Evolutionary conservation across 2,113 vertebrate genomes (phyloP).

Genomic region (human (Homo sapiens)): GRCh38 chr13:111912501-111913000

Average conservation of each 20-base stretch:
- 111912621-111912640: background rate
- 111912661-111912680: background rate
- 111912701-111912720: too few species aligned
- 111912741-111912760: background rate
- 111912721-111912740: fast-evolving
- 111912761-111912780: too few species aligned
- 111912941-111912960: background rate
- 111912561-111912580: background rate
- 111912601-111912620: background rate
- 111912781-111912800: too few species aligned
- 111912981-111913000: background rate
- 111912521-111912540: background rate
- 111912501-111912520: background rate
- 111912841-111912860: background rate
- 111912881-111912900: background rate
- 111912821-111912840: background rate
- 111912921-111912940: background rate
- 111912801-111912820: fast-evolving
- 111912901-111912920: too few species aligned
- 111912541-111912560: background rate
- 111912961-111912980: background rate
- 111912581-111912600: background rate
- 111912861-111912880: background rate
- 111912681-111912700: too few species aligned
- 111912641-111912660: background rate